Evolutionary conservation across 2,888 invertebrate genomes (phyloP), one percentile per base, ranked within the genome.

Genomic region (Lysandra bellargus): DNA sequence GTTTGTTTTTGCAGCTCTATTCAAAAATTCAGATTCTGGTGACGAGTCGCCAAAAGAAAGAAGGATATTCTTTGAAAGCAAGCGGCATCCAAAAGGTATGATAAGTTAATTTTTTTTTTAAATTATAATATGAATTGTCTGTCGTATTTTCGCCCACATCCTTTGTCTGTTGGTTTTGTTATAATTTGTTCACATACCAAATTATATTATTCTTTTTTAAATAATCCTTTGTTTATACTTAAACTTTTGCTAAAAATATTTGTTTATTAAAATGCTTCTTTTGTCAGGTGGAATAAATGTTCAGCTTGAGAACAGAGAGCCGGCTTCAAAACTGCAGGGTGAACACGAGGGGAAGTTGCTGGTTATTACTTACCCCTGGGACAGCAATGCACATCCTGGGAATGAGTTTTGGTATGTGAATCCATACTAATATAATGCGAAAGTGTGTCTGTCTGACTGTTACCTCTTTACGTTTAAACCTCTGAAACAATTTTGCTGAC

Each of bases 281-380:
- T 76, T 6, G 7, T 37, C 49, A 76, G 94, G 94, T 4, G 95
- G 95, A 4, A 93, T 96, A 44, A 91, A 89, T 77, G 91, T 96
- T 0, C 93, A 93, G 81, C 86, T 96, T 33, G 92, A 94, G 4
- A 93, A 94, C 37, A 89, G 96, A 1, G 93, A 96, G 86, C 96
- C 96, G 0, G 96, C 96, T 0, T 87, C 93, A 0, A 92, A 91
- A 80, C 83, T 96, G 78, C 86, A 88, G 0, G 94, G 91, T 57
- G 89, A 90, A 79, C 87, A 95, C 81, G 89, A 85, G 57, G 93
- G 95, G 78, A 95, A 94, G 81, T 85, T 95, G 9, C 89, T 96
- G 17, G 95, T 97, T 0, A 95, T 96, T 53, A 96, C 96, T 0
- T 97, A 97, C 84, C 96, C 97, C 1, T 96, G 97, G 96, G 97